Evolutionary conservation across 2,113 vertebrate genomes (phyloP).

Genomic region (Cyanistes caeruleus): DNA sequence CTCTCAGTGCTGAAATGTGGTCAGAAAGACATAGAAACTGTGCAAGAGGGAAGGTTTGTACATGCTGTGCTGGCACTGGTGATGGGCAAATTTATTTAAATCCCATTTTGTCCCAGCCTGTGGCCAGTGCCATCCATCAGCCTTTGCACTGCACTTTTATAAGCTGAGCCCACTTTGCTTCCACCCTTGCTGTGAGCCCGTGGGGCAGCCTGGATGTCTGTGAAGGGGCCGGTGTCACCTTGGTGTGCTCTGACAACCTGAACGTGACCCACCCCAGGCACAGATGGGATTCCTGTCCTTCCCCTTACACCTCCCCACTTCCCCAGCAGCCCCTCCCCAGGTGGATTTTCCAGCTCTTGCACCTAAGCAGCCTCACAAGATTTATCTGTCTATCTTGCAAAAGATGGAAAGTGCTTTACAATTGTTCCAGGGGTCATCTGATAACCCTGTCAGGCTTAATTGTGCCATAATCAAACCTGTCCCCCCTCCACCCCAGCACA

Average conservation of each 20-base stretch:
- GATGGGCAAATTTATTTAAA: neutral
- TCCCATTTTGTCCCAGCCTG: neutral
- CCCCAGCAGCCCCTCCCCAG: neutral
- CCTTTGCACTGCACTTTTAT: neutral
- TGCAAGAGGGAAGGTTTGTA: neutral
- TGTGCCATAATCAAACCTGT: conserved; percentile 28
- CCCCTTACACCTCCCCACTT: neutral
- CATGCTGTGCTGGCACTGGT: fast-evolving
- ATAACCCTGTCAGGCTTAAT: conserved; percentile 66
- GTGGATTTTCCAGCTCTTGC: neutral
- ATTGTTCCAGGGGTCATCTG: conserved; percentile 14
- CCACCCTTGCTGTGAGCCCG: neutral
- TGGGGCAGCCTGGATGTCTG: fast-evolving
- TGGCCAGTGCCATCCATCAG: neutral
- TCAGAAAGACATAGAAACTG: neutral
- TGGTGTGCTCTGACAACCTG: fast-evolving
- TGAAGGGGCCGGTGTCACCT: neutral
- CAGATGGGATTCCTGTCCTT: neutral
- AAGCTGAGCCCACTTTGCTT: neutral
- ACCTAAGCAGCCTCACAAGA: neutral
- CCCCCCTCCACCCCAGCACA: neutral
- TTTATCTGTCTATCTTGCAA: neutral
- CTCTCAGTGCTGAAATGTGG: fast-evolving
- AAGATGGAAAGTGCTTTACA: conserved; percentile 17
- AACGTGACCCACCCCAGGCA: fast-evolving